These are phyloP conservation scores for Colletes collaris DNA, from an alignment of 2,888 invertebrate genomes.

Conservation along the genomic window DNA sequence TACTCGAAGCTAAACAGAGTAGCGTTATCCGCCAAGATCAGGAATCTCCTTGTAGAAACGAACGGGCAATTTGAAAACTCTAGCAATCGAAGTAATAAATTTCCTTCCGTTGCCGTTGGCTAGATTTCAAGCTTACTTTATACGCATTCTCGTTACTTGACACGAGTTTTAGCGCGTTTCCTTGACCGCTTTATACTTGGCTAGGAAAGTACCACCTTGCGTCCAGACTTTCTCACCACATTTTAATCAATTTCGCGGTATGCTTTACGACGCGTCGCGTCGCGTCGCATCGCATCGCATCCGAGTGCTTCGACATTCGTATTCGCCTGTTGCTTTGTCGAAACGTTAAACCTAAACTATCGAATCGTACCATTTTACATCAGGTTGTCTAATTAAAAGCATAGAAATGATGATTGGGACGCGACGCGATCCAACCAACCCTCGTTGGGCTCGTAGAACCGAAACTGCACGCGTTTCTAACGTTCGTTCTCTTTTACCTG, in stretches of 20 bases:
- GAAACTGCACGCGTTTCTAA: no score
- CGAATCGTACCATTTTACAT: no score
- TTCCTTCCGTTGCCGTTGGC: conserved; percentile 38
- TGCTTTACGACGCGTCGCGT: background rate
- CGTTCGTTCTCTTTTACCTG: no score
- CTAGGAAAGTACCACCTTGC: conserved; percentile 1
- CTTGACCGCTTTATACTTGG: conserved; percentile 50
- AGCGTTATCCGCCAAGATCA: conserved; percentile 14
- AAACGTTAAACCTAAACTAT: background rate
- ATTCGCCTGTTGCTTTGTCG: conserved; percentile 39
- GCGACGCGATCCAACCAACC: no score
- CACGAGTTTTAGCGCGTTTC: background rate
- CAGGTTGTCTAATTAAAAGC: no score
- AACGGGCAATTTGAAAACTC: conserved; percentile 26
- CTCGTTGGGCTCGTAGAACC: no score
- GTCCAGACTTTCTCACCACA: background rate
- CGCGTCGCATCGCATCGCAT: no score
- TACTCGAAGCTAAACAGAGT: conserved; percentile 2
- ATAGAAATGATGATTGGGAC: no score
- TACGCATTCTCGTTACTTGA: conserved; percentile 2
- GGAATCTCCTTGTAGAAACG: background rate
- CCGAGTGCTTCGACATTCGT: background rate
- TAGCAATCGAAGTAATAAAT: conserved; percentile 39
- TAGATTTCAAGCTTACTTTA: conserved; percentile 23
- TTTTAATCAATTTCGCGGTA: conserved; percentile 11